Evolutionary conservation across 2,113 vertebrate species (phyloP).

Genomic region (Octodon degus): DNA sequence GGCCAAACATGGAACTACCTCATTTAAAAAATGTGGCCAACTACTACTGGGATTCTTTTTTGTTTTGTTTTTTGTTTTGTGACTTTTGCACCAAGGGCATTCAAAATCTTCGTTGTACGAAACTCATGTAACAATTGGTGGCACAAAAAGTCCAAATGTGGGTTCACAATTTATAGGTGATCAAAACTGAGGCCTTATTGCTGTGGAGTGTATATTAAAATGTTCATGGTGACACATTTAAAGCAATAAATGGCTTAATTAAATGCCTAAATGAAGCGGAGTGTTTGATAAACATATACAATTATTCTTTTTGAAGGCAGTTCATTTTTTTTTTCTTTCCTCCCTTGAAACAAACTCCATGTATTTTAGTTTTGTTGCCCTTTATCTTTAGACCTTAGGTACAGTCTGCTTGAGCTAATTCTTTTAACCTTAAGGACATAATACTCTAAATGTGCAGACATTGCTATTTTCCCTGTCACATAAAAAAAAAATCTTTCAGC

Average conservation of each 20-base stretch:
- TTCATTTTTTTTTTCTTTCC: slow-evolving; percentile 49
- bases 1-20: slow-evolving; percentile 77
- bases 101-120: slow-evolving; percentile 72
- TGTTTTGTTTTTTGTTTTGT: slow-evolving; percentile 31
- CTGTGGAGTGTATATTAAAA: slow-evolving; percentile 75
- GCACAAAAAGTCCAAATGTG: slow-evolving; percentile 69
- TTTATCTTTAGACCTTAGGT: slow-evolving; percentile 49
- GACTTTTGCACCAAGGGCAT: slow-evolving; percentile 61
- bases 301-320: slow-evolving; percentile 59
- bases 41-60: slow-evolving; percentile 31
- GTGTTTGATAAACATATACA: slow-evolving; percentile 77
- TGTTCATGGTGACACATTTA: slow-evolving; percentile 79
- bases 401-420: slow-evolving; percentile 23
- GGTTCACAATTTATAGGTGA: slow-evolving; percentile 75
- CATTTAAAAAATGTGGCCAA: slow-evolving; percentile 59
- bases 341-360: slow-evolving; percentile 32
- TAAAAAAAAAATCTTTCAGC: neutral
- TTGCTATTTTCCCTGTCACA: neutral
- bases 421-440: slow-evolving; percentile 25
- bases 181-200: slow-evolving; percentile 80
- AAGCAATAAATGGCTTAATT: slow-evolving; percentile 84
- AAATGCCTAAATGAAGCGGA: slow-evolving; percentile 80
- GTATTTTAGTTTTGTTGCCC: neutral
- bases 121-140: slow-evolving; percentile 68
- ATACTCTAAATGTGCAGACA: neutral